These are phyloP conservation scores for Hesperia comma DNA, from an alignment of 2,888 invertebrate species.

Conservation along the genomic window DNA sequence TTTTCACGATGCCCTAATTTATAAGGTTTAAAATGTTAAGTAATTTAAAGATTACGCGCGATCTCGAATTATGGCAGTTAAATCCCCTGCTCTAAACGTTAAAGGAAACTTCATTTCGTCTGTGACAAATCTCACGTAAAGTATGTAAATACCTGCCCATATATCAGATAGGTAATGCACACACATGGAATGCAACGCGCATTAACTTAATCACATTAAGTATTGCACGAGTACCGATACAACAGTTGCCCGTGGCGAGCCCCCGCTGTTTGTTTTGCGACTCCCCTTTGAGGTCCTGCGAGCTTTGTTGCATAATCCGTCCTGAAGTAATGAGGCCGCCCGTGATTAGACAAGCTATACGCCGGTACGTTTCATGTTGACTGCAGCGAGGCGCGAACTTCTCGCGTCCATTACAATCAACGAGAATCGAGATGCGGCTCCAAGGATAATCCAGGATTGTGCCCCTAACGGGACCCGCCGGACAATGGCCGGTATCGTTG, in stretches of 20 bases:
- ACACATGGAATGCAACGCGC: constrained; percentile 44
- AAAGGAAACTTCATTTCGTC: too few species aligned
- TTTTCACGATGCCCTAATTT: too few species aligned
- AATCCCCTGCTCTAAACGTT: too few species aligned
- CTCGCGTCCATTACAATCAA: constrained; percentile 64
- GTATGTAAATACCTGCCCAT: too few species aligned
- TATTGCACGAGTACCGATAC: constrained; percentile 34
- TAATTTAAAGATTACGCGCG: too few species aligned
- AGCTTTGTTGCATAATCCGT: constrained; percentile 73
- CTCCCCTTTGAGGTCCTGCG: constrained; percentile 63
- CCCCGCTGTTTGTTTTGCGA: constrained; percentile 77
- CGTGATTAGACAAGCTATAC: constrained; percentile 44
- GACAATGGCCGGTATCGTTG: constrained; percentile 77
- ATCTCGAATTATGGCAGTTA: too few species aligned
- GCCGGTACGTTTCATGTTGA: constrained; percentile 66
- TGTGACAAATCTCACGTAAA: too few species aligned
- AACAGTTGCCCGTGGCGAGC: constrained; percentile 46
- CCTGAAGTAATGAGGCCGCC: constrained; percentile 62
- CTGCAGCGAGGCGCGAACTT: constrained; percentile 79
- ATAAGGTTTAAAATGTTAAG: too few species aligned
- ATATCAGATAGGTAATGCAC: constrained; percentile 10
- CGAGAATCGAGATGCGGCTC: constrained; percentile 61
- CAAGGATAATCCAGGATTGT: constrained; percentile 79
- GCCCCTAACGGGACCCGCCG: constrained; percentile 68
- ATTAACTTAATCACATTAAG: constrained; percentile 41